A percentile compares a stretch with the other conserved stretches of the same genome.
Conservation (phyloP, 2,113 vertebrate species). For the Myrmecobius fasciatus region DNA sequence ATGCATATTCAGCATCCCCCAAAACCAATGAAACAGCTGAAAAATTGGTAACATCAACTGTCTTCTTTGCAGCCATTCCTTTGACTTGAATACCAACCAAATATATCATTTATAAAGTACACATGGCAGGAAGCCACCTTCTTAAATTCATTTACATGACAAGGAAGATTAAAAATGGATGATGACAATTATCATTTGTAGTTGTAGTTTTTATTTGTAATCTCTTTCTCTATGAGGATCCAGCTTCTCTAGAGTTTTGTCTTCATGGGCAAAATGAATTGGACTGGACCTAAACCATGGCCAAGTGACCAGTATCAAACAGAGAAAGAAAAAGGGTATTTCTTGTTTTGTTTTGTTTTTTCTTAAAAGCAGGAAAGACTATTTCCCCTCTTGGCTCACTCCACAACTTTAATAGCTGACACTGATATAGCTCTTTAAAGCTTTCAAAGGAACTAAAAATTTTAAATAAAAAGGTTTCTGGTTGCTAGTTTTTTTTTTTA, state of each 20-base stretch:
- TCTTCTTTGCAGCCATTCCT: not conserved
- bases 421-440: not conserved
- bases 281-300: not conserved
- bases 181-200: not conserved
- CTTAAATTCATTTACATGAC: not conserved
- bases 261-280: not conserved
- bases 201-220: not conserved
- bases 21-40: not conserved
- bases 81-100: not conserved
- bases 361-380: not conserved
- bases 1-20: not conserved
- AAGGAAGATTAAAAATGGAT: not conserved
- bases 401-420: not conserved
- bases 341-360: not conserved
- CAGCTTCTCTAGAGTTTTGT: not conserved
- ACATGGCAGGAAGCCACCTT: not conserved
- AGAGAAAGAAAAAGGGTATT: conserved; percentile 3
- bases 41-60: not conserved
- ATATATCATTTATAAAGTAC: not conserved
- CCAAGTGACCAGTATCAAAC: not conserved
- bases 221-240: conserved; percentile 7
- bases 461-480: no score
- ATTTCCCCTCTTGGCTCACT: not conserved
- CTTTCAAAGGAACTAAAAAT: no score
- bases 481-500: no score